Evolutionary conservation across 2,888 invertebrate species (phyloP).

Genomic region (Cylloceria caligata): DNA sequence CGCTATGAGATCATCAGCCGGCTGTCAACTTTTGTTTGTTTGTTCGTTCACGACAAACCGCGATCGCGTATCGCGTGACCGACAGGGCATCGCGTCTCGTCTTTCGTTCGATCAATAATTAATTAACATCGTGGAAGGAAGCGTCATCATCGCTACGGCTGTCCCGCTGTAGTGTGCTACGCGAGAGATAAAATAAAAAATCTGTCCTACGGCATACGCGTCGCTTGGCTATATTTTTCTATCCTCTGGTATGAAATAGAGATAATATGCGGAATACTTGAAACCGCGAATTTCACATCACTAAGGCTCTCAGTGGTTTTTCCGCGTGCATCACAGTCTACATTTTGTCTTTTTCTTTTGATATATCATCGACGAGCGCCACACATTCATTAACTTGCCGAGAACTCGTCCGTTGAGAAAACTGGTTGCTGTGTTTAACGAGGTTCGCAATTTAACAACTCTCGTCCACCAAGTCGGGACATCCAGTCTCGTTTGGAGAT

Average conservation of each 20-base stretch:
- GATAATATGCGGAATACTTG: not conserved
- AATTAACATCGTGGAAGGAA: constrained; percentile 23
- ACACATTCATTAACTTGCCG: constrained; percentile 20
- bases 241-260: too few species aligned
- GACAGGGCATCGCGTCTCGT: constrained; percentile 14
- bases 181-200: constrained; percentile 17
- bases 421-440: not conserved
- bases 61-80: constrained; percentile 42
- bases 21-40: constrained; percentile 15
- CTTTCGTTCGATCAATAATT: constrained; percentile 54
- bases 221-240: not conserved
- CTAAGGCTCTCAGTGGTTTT: not conserved
- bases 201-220: not conserved
- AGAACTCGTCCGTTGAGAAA: not conserved
- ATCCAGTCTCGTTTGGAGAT: constrained; percentile 2
- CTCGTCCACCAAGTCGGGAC: not conserved
- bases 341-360: not conserved
- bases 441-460: constrained; percentile 3
- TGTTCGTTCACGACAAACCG: constrained; percentile 26
- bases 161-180: not conserved
- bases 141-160: constrained; percentile 28
- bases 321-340: not conserved
- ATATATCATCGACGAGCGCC: constrained; percentile 1
- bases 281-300: not conserved
- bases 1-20: not conserved